Evolutionary conservation across 2,113 vertebrate genomes (phyloP), one percentile per base, ranked within the genome.

Genomic region (Proteles cristata): DNA sequence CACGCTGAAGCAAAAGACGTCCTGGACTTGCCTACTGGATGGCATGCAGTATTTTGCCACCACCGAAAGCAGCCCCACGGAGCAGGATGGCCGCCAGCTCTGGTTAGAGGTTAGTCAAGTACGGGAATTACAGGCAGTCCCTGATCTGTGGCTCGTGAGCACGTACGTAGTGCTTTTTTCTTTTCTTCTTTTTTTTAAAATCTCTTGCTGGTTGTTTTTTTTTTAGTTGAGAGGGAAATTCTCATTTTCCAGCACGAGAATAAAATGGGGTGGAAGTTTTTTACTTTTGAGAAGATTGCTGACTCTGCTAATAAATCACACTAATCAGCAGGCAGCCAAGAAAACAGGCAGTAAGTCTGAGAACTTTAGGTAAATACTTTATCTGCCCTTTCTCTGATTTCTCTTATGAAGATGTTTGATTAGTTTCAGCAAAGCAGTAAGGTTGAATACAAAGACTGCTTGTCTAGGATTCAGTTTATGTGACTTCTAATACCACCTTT

Each of bases 31-130:
- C 97, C 98, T 99, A 81, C 98, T 99, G 96, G 99, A 99, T 10
- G 99, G 99, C 94, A 99, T 99, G 99, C 99, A 99, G 98, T 99
- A 99, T 98, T 99, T 99, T 7, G 99, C 99, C 93, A 99, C 99
- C 2, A 99, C 99, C 35, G 99, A 99, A 97, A 99, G 99, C 76
- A 98, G 98, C 89, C 99, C 99, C 19, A 99, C 99, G 0, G 99
- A 99, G 95, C 99, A 99, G 55, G 99, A 99, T 95, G 99, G 99
- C 10, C 98, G 99, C 86, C 99, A 99, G 98, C 98, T 99, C 69
- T 99, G 99, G 99, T 98, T 99, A 96, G 99, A 99, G 99, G 99
- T 99, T 87, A 98, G 99, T 0, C 0, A 48, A 69, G 33, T 83
- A 11, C 53, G 19, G 73, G 15, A 28, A 85, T 26, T 93, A 3